Evolutionary conservation across 2,888 invertebrate genomes (phyloP).

Genomic region (Gastrophysa polygoni): DNA sequence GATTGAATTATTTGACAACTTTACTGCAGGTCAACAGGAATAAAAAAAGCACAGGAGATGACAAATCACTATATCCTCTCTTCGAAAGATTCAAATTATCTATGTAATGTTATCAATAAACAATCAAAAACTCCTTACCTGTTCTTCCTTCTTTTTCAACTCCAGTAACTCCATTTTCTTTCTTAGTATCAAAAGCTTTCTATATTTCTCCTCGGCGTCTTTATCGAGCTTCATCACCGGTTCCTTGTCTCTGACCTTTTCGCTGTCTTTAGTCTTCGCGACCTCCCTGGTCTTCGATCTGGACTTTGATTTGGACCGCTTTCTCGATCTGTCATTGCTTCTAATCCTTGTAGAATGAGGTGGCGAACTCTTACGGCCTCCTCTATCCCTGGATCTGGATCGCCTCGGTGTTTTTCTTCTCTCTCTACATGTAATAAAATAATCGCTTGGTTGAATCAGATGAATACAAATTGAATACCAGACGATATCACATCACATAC

Average conservation of each 20-base stretch:
- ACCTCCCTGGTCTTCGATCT: conserved; percentile 19
- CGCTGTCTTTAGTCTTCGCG: conserved; percentile 20
- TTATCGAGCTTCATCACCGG: conserved; percentile 43
- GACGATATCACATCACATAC: too few species aligned
- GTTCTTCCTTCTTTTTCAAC: conserved; percentile 62
- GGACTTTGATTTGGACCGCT: conserved; percentile 36
- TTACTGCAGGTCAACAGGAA: too few species aligned
- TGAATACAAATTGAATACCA: too few species aligned
- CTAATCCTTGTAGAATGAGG: conserved; percentile 24
- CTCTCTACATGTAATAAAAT: conserved; percentile 11
- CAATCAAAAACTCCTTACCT: too few species aligned
- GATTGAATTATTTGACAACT: too few species aligned
- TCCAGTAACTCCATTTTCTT: conserved; percentile 67
- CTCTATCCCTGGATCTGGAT: conserved; percentile 46
- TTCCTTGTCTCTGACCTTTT: conserved; percentile 30
- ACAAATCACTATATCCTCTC: not conserved
- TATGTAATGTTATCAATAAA: too few species aligned
- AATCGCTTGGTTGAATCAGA: too few species aligned
- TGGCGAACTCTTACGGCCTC: conserved; percentile 32
- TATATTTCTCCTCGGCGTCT: conserved; percentile 52
- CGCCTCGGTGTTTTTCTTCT: conserved; percentile 38
- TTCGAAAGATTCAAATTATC: too few species aligned
- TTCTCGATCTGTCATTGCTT: conserved; percentile 36
- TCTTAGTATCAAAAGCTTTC: conserved; percentile 60
- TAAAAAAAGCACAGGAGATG: too few species aligned